Conservation (phyloP, 2,113 vertebrate genomes). For the Amphiprion percula region DNA sequence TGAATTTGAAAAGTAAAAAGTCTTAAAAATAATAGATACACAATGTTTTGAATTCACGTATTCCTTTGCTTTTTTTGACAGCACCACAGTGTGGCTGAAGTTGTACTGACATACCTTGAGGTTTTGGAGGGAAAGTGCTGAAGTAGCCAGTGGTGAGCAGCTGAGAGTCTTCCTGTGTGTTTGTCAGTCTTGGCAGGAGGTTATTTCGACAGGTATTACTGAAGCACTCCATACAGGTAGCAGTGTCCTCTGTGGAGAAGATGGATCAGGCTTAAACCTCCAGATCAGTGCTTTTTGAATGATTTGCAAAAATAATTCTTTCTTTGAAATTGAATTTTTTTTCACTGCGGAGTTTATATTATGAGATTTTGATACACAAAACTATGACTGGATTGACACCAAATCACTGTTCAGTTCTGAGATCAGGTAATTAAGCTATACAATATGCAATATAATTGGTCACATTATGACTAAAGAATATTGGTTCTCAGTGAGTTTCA, state of each 20-base stretch:
- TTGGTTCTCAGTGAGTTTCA: too few species aligned
- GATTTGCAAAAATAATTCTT: not conserved
- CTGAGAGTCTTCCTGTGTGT: slow-evolving; percentile 19
- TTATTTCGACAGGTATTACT: slow-evolving; percentile 80
- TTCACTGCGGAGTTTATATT: too few species aligned
- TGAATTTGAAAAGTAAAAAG: not conserved
- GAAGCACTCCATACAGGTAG: slow-evolving; percentile 83
- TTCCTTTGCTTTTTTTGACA: not conserved
- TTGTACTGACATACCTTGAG: slow-evolving; percentile 64
- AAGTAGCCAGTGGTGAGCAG: slow-evolving; percentile 90
- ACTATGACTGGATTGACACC: too few species aligned
- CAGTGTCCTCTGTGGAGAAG: slow-evolving; percentile 69
- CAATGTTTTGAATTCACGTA: not conserved
- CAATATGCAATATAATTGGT: too few species aligned
- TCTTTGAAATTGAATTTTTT: not conserved
- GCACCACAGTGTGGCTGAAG: not conserved
- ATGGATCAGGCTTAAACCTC: not conserved
- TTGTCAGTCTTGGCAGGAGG: slow-evolving; percentile 69
- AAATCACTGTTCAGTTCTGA: too few species aligned
- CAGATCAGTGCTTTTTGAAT: not conserved
- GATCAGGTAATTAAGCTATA: too few species aligned
- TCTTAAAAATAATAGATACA: not conserved
- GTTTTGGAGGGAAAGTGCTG: slow-evolving; percentile 83
- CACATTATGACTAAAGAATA: too few species aligned
- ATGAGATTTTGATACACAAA: too few species aligned